phyloP scores from a whole-genome alignment of 2,888 invertebrate genomes.

The Nomada hirtipes region DNA sequence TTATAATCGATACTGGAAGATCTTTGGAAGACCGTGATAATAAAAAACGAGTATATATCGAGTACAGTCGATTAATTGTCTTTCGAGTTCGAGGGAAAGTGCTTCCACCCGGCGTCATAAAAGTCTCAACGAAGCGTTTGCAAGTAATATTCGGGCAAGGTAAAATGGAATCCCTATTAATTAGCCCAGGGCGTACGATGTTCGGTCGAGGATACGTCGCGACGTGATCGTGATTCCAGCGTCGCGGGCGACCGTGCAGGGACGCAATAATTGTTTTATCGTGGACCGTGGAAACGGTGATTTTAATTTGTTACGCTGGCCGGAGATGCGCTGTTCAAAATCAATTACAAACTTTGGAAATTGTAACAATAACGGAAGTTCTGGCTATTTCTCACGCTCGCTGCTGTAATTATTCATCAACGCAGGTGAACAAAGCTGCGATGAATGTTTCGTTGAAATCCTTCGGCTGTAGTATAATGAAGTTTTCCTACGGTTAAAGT shows the following conservation, averaged over 20 bases:
- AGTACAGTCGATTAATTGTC: not conserved
- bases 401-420: constrained; percentile 67
- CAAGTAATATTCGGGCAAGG: constrained; percentile 23
- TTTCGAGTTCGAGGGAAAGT: not conserved
- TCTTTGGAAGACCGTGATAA: too few species aligned
- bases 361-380: constrained; percentile 62
- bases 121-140: constrained; percentile 36
- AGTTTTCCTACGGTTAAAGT: constrained; percentile 44
- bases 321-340: constrained; percentile 67
- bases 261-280: constrained; percentile 69
- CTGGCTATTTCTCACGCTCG: constrained; percentile 28
- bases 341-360: constrained; percentile 74
- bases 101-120: constrained; percentile 3
- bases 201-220: constrained; percentile 33
- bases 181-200: constrained; percentile 26
- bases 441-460: constrained; percentile 46
- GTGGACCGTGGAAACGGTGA: constrained; percentile 64
- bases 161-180: constrained; percentile 57
- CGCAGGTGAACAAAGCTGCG: constrained; percentile 49
- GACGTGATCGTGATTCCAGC: not conserved
- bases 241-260: constrained; percentile 41
- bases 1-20: constrained; percentile 9
- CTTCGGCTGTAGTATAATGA: constrained; percentile 36
- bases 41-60: not conserved
- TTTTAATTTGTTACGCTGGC: constrained; percentile 72